phyloP scores from a whole-genome alignment of 2,797 vertebrate species.

The Rhabdophis nuchalis region DNA sequence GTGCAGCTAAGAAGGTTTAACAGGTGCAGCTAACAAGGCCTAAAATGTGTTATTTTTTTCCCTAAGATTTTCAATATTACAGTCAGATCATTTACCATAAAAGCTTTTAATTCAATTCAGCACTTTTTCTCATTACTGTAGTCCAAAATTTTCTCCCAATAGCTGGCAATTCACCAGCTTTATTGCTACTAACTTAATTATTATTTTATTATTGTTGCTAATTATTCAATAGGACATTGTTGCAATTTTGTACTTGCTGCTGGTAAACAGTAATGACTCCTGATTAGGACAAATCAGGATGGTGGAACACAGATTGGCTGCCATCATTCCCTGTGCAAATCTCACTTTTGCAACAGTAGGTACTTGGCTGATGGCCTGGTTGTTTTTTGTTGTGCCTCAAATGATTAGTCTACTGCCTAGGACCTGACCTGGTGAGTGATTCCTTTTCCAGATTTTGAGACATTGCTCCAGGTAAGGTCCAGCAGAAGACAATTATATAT shows the following conservation, averaged over 20 bases:
- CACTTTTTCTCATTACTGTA: not conserved
- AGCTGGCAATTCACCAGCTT: not conserved
- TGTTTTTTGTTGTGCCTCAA: not conserved
- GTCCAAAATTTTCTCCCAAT: not conserved
- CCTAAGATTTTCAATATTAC: not conserved
- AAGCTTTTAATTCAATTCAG: not conserved
- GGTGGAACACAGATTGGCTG: not conserved
- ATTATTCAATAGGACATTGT: not conserved
- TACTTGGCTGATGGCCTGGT: not conserved
- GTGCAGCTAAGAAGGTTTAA: not conserved
- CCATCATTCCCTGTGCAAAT: not conserved
- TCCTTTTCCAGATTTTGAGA: not conserved
- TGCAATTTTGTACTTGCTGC: not conserved
- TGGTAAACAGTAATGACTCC: not conserved
- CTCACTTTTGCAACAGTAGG: not conserved
- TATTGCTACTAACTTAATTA: not conserved
- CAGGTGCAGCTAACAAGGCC: not conserved
- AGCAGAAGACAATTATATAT: not conserved
- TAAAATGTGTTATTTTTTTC: not conserved
- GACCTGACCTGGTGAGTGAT: not conserved
- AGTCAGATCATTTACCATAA: not conserved
- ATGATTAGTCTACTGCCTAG: not conserved
- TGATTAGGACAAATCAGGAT: not conserved
- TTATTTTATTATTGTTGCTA: not conserved
- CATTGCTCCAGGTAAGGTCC: not conserved